Conservation (phyloP, 2,113 vertebrate genomes). For the Rhinolophus sinicus region DNA sequence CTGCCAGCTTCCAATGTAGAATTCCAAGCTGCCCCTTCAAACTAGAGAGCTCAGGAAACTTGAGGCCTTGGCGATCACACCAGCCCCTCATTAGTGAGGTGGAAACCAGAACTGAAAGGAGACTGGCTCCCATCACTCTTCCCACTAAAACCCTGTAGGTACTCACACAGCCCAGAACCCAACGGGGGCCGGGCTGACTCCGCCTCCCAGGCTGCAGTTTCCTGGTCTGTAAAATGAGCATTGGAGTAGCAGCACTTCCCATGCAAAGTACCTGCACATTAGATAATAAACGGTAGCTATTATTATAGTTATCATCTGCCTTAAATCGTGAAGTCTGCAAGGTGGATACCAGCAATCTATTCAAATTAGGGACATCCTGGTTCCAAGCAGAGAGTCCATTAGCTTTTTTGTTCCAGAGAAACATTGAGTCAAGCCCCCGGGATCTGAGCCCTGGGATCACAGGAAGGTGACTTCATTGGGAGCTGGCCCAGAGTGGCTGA, state of each 20-base stretch:
- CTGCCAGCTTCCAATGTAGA: neutral
- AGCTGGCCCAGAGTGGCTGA: neutral
- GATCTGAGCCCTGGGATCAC: neutral
- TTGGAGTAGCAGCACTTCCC: neutral
- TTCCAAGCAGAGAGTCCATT: fast-evolving
- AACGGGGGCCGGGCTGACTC: neutral
- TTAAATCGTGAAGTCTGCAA: neutral
- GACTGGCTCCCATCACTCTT: too few relatives aligned
- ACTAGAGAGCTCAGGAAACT: neutral
- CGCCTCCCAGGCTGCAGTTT: neutral
- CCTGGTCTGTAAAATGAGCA: neutral
- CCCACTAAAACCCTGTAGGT: neutral
- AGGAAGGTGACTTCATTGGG: neutral
- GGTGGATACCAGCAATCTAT: neutral
- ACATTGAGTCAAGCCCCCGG: neutral
- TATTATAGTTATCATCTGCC: too few relatives aligned
- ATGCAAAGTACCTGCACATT: neutral
- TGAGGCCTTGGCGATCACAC: neutral
- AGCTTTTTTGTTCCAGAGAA: neutral
- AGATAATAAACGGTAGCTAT: neutral
- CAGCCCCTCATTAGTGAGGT: fast-evolving
- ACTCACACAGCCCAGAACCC: neutral
- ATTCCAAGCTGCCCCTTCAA: neutral
- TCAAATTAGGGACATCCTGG: neutral
- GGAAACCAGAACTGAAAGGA: neutral